These are phyloP conservation scores for Xenentodon cancila DNA, from an alignment of 2,797 vertebrate genomes.

Conservation along the genomic window DNA sequence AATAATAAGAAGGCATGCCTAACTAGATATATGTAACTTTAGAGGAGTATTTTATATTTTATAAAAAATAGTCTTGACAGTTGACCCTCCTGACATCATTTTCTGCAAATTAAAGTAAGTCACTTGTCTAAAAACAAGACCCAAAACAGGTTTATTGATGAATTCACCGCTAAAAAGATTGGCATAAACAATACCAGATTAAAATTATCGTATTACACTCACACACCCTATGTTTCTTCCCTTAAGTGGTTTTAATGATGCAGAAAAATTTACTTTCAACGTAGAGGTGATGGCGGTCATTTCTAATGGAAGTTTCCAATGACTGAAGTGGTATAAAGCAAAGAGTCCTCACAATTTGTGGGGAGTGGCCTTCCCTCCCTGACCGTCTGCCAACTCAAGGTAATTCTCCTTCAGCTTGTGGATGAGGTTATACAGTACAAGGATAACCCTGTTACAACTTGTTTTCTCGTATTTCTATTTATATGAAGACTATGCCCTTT, in stretches of 20 bases:
- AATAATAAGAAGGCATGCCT: too few relatives aligned
- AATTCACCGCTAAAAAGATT: neutral
- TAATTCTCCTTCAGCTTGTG: conserved; percentile 53
- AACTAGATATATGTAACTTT: neutral
- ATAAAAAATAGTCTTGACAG: neutral
- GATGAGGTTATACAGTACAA: conserved; percentile 55
- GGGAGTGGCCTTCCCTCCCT: conserved; percentile 35
- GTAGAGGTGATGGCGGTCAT: conserved; percentile 4
- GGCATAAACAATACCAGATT: too few relatives aligned
- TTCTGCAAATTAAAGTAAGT: neutral
- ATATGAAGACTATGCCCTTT: too few relatives aligned
- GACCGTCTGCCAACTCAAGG: conserved; percentile 56
- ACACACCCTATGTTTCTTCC: too few relatives aligned
- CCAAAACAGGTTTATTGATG: neutral
- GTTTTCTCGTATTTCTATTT: too few relatives aligned
- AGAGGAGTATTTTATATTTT: neutral
- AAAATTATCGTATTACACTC: too few relatives aligned
- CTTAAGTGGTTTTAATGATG: too few relatives aligned
- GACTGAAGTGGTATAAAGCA: conserved; percentile 55
- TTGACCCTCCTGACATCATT: neutral
- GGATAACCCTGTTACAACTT: neutral
- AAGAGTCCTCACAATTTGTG: conserved; percentile 35
- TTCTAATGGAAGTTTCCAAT: conserved; percentile 61
- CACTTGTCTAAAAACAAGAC: neutral
- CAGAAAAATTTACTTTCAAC: too few relatives aligned